Percentiles rank a stretch among this genome's conserved stretches.
Conservation (phyloP, 1,140 invertebrate genomes). For the Neodiprion virginianus region DNA sequence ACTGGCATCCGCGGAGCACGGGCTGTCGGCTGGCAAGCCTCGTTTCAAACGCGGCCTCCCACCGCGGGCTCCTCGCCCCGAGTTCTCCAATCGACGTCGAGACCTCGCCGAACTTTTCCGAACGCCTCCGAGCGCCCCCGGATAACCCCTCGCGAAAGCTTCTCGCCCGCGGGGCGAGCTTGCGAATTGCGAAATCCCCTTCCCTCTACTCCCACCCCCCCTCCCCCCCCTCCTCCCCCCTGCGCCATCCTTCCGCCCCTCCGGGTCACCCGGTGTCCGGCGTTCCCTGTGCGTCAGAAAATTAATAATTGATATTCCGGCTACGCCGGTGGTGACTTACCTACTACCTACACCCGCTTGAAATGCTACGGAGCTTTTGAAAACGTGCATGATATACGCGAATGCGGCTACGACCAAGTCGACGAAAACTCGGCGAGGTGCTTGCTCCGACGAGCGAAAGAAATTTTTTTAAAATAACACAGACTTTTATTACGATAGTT, state of each 20-base stretch:
- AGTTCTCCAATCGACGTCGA: conserved; percentile 18
- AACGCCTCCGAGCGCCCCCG: conserved; percentile 23
- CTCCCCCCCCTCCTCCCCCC: conserved; percentile 32
- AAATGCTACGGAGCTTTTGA: no score
- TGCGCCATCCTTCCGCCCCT: conserved; percentile 20
- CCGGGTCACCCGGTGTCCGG: conserved; percentile 4
- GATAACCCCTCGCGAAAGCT: conserved; percentile 13
- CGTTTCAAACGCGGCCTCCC: conserved; percentile 18
- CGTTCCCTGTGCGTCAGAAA: conserved; percentile 3
- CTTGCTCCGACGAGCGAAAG: no score
- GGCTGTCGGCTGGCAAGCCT: conserved; percentile 25
- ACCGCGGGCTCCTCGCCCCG: not conserved
- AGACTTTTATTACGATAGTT: no score
- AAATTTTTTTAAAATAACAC: no score
- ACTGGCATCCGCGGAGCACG: conserved; percentile 49
- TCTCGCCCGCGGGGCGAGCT: conserved; percentile 28
- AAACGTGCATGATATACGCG: no score
- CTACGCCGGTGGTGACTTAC: not conserved
- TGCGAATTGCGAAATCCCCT: conserved; percentile 37
- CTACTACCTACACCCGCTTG: not conserved
- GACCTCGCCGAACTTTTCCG: not conserved
- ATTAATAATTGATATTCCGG: conserved; percentile 1
- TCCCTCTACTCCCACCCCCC: conserved; percentile 45
- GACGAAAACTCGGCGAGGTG: no score
- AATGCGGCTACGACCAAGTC: no score